Base-by-base conservation (phyloP, 2,113 vertebrate species). In the Saguinus midas region DNA sequence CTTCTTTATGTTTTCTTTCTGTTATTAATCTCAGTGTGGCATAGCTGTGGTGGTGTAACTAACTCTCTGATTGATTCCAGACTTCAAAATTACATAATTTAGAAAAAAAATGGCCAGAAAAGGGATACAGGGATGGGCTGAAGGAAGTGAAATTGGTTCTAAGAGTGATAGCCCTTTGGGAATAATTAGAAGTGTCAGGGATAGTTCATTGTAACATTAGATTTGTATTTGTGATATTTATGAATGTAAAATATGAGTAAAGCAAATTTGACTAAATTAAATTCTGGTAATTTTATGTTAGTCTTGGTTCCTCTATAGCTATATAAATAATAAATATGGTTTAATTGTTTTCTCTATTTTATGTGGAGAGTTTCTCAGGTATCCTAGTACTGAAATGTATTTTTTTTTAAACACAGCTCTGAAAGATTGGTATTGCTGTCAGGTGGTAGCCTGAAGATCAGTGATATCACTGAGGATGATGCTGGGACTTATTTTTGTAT, bases 401-500 rank as follows among this genome's bases (percentile, higher is more conserved):
- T 13, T 37, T 97, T 48, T 95, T 64, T 97, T 97, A 43, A 95
- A 81, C 40, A 29, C 98, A 99, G 99, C 85, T 99, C 98, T 35
- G 98, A 98, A 8, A 99, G 98, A 0, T 97, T 99, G 94, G 97
- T 98, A 50, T 75, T 99, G 94, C 98, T 99, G 70, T 98, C 98
- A 7, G 99, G 99, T 35, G 99, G 99, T 20, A 99, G 97, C 72
- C 98, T 99, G 95, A 98, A 98, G 98, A 99, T 99, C 97, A 98
- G 68, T 16, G 99, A 99, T 6, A 96, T 99, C 45, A 98, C 92
- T 0, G 99, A 99, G 93, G 98, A 98, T 7, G 99, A 99, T 2
- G 98, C 97, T 0, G 99, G 99, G 32, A 98, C 98, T 21, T 99
- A 99, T 84, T 98, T 98, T 95, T 99, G 99, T 97, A 80, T 99